These are phyloP conservation scores for Macropis europaea DNA, from an alignment of 2,888 invertebrate genomes.

Conservation along the genomic window DNA sequence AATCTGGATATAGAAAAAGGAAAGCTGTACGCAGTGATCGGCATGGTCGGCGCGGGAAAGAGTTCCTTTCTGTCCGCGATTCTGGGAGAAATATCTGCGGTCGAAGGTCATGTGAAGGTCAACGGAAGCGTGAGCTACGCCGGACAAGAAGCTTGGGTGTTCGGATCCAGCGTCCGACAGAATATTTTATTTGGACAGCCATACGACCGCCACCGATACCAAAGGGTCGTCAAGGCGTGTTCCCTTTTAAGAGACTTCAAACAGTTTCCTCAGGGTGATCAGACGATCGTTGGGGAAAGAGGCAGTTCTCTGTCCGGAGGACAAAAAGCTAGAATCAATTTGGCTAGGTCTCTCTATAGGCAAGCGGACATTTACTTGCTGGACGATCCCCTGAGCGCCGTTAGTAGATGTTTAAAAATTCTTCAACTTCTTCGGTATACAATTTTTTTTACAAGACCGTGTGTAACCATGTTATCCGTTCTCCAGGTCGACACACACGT, in stretches of 20 bases:
- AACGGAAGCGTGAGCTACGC: conserved; percentile 87
- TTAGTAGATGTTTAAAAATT: conserved; percentile 51
- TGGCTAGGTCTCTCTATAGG: conserved; percentile 89
- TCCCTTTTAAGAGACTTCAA: conserved; percentile 80
- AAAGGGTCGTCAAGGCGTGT: conserved; percentile 78
- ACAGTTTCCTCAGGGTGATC: conserved; percentile 86
- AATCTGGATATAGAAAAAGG: conserved; percentile 82
- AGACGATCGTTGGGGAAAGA: conserved; percentile 86
- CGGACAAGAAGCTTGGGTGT: conserved; percentile 93
- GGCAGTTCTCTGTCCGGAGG: conserved; percentile 88
- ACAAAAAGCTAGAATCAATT: conserved; percentile 88
- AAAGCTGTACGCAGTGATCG: conserved; percentile 86
- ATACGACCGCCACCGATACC: conserved; percentile 83
- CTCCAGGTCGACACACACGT: conserved; percentile 86
- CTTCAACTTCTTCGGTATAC: too few relatives aligned
- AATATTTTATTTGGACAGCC: conserved; percentile 92
- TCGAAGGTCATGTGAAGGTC: conserved; percentile 83
- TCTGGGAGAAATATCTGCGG: conserved; percentile 86
- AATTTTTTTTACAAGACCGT: too few relatives aligned
- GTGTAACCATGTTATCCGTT: too few relatives aligned
- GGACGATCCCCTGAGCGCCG: conserved; percentile 91
- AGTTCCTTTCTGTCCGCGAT: conserved; percentile 86
- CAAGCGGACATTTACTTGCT: conserved; percentile 90
- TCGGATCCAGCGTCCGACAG: conserved; percentile 88
- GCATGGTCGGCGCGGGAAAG: conserved; percentile 89